Conservation (phyloP, 2,113 vertebrate species). For the Eulemur rufifrons region DNA sequence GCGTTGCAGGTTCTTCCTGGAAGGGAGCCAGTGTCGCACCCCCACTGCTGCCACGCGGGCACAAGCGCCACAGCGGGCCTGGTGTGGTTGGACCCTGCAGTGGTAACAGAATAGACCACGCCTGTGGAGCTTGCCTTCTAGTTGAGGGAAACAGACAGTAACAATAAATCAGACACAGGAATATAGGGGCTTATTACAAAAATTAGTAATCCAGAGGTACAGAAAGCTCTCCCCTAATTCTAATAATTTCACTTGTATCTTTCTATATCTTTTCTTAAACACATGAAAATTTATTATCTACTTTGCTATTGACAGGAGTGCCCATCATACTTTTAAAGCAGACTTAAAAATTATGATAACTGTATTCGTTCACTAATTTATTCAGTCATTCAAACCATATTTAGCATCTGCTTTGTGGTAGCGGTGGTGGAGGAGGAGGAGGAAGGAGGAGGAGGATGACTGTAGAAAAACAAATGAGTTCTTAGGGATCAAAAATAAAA, state of each 20-base stretch:
- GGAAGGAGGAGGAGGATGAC: too few relatives aligned
- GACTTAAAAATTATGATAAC: not conserved
- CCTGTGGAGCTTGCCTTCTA: not conserved
- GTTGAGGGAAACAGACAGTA: not conserved
- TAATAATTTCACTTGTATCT: not conserved
- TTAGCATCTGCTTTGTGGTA: not conserved
- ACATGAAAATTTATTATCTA: not conserved
- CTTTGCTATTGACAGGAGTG: not conserved
- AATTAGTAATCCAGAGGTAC: not conserved
- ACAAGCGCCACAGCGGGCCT: accelerated
- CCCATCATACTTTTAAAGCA: not conserved
- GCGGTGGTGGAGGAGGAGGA: too few relatives aligned
- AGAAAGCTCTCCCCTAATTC: not conserved
- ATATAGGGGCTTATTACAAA: not conserved
- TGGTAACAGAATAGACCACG: not conserved
- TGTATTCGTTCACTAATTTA: not conserved
- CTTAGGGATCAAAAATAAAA: too few relatives aligned
- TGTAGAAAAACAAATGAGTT: too few relatives aligned
- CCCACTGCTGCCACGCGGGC: accelerated
- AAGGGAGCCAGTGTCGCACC: not conserved
- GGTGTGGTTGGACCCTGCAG: not conserved
- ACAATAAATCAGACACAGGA: not conserved
- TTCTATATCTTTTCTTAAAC: not conserved
- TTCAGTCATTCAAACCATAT: not conserved
- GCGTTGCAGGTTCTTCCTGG: not conserved